phyloP scores from a whole-genome alignment of 35 echinoderm and acorn worm species.

The Ophioderma brevispina region DNA sequence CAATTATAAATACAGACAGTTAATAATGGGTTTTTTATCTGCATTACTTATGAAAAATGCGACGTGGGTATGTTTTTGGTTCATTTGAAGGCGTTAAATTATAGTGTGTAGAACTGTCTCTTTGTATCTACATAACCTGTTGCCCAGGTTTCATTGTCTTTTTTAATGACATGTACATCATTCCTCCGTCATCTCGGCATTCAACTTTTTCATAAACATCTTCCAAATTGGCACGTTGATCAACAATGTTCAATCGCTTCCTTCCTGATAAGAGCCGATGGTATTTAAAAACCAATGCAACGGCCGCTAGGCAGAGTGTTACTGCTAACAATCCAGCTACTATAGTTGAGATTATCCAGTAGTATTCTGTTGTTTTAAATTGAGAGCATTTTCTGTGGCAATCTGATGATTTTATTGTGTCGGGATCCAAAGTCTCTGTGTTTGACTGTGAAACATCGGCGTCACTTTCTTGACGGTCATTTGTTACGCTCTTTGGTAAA shows the following conservation, averaged over 20 bases:
- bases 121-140: too few relatives aligned
- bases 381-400: background rate
- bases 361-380: background rate
- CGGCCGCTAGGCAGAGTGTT: background rate
- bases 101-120: too few relatives aligned
- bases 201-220: background rate
- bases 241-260: background rate
- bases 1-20: too few relatives aligned
- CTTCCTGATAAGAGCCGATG: background rate
- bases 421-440: background rate
- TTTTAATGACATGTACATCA: background rate
- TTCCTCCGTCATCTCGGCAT: background rate
- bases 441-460: background rate
- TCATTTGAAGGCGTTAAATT: too few relatives aligned
- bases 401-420: background rate
- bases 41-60: too few relatives aligned
- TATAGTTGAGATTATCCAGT: background rate
- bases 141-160: background rate
- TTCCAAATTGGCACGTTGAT: background rate
- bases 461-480: background rate
- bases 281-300: background rate
- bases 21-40: too few relatives aligned
- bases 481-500: background rate
- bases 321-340: background rate
- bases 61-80: too few relatives aligned